phyloP scores from a whole-genome alignment of 2,113 vertebrate species.

The Psittacus erithacus region DNA sequence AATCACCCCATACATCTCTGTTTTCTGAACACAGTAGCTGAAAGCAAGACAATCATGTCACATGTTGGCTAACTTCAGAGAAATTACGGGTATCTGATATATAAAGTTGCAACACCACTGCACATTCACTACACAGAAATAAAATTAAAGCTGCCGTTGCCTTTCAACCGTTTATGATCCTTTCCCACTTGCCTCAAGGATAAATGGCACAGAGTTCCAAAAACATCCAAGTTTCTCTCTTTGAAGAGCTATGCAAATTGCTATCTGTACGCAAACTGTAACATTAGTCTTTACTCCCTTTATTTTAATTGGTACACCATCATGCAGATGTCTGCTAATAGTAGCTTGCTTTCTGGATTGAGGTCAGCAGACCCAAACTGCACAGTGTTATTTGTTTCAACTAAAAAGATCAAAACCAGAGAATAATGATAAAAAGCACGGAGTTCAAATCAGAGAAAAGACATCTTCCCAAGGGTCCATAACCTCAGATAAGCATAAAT shows the following conservation, averaged over 20 bases:
- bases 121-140: background rate
- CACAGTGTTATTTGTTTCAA: conserved; percentile 66
- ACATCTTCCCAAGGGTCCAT: conserved; percentile 39
- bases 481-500: conserved; percentile 57
- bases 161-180: background rate
- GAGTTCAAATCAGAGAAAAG: conserved; percentile 51
- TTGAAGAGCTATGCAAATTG: conserved; percentile 63
- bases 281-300: conserved; percentile 73
- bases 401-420: conserved; percentile 59
- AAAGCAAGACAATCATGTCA: background rate
- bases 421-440: conserved; percentile 64
- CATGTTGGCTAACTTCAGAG: background rate
- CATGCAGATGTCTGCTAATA: conserved; percentile 43
- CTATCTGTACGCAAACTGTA: conserved; percentile 69
- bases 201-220: conserved; percentile 49
- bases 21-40: background rate
- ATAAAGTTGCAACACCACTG: background rate
- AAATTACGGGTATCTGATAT: background rate
- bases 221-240: conserved; percentile 48
- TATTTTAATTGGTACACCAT: conserved; percentile 76
- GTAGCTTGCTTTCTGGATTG: conserved; percentile 73
- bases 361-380: conserved; percentile 69
- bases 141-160: background rate
- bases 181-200: conserved; percentile 33
- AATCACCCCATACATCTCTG: background rate